Evolutionary conservation across 2,888 invertebrate species (phyloP), one percentile per base, ranked within the genome.

Genomic region (Drosophila kanekoi): DNA sequence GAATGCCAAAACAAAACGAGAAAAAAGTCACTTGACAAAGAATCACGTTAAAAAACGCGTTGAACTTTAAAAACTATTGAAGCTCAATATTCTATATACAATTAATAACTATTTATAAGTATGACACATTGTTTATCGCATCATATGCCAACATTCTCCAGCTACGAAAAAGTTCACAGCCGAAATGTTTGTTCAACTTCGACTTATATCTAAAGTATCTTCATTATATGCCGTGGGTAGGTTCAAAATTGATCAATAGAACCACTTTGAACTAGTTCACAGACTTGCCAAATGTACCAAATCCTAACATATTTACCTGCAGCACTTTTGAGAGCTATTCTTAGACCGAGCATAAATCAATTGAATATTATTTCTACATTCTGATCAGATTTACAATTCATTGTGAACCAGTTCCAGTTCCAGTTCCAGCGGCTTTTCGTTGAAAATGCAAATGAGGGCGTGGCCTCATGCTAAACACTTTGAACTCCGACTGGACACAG

Each of bases 391-490:
- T 16, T 8, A 1, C 10, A 28, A 9, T 38, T 8, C 2, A 4
- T 16, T 28, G 0, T 16, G 8, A 44, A n/a, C 3, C n/a, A 33
- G 52, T 18, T 43, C 52, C 20, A 44, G 54, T 13, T 54, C 20
- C 20, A 53, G 40, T 1, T 41, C 41, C 38, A 38, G 38, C 14
- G 38, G 13, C 18, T 20, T 43, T 43, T 38, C 37, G 4, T 16
- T 44, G 5, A 45, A 52, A 59, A 73, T 76, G 77, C 62, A 66
- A 75, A 76, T 71, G 48, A 76, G 51, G 72, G 72, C 51, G 71
- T 66, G 61, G 56, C 44, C 52, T 20, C 16, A 18, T n/a, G 33
- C 35, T 14, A 41, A 20, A 33, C n/a, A 16, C 44, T 32, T 53
- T 62, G 49, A 67, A 33, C 56, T 61, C 33, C 35, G 41, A 9